Conservation (phyloP, 2,113 vertebrate genomes). For the Hypanus sabinus region DNA sequence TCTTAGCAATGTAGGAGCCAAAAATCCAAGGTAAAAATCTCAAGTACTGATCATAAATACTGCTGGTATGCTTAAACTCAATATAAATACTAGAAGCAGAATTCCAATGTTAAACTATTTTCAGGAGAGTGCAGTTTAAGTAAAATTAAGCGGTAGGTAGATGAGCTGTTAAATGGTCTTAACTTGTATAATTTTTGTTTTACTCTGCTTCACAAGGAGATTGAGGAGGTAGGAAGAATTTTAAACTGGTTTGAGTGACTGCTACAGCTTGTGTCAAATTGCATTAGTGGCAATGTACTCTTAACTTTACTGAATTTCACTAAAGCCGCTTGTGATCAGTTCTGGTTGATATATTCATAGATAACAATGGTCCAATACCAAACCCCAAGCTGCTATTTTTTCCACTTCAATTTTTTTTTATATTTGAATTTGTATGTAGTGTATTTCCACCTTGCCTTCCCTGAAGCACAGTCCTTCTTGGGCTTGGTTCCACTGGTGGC, state of each 20-base stretch:
- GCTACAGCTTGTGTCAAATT: not conserved
- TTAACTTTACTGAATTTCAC: not conserved
- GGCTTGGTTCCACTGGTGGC: not conserved
- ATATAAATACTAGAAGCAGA: not conserved
- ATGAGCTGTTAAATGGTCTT: slow-evolving; percentile 48
- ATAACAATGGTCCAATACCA: too few relatives aligned
- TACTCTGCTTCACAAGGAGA: slow-evolving; percentile 92
- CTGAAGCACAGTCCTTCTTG: not conserved
- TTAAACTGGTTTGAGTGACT: not conserved
- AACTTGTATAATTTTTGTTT: slow-evolving; percentile 77
- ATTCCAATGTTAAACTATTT: not conserved
- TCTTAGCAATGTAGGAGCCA: too few relatives aligned
- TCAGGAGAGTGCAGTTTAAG: not conserved
- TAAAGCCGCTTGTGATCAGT: not conserved
- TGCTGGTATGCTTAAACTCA: not conserved
- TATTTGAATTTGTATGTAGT: not conserved
- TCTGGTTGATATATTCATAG: not conserved
- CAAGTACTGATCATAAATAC: not conserved
- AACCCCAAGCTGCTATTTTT: too few relatives aligned
- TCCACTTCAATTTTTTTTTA: not conserved
- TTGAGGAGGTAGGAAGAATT: slow-evolving; percentile 90
- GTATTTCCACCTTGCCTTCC: not conserved
- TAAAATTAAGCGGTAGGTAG: not conserved
- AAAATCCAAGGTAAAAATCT: too few relatives aligned
- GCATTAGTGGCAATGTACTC: not conserved